Base-by-base conservation (phyloP, 2,113 vertebrate genomes). In the Tragelaphus scriptus region DNA sequence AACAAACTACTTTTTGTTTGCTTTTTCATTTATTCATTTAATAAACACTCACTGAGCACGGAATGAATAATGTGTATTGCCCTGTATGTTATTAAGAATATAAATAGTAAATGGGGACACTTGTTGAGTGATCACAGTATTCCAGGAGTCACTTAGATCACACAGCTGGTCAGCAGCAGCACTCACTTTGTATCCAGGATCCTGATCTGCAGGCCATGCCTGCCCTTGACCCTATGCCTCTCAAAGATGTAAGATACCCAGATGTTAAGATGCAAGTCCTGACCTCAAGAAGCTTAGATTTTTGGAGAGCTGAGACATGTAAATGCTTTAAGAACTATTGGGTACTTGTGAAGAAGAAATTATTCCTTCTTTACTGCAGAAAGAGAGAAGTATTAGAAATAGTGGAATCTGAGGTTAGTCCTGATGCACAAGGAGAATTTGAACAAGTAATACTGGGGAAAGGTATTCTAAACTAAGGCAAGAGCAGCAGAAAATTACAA, bases 21-120 rank as follows among this genome's bases (percentile, higher is more conserved):
- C 16, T 86, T 95, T 95, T 79, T 96, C 49, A 97, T 92, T 96
- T 98, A 98, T 97, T 98, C 86, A 97, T 90, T 96, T 85, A 91
- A n/a, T 90, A 96, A 97, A 97, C 81, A 97, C 95, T 97, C 96
- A 87, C 84, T 92, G 75, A 97, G 90, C 59, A 61, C 15, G 90
- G 36, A 85, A 65, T n/a, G 14, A 56, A 94, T 85, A n/a, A 32
- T 63, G 81, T 11, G 21, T 3, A 89, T 47, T 84, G 25, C 28
- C 6, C 26, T 68, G 6, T 23, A 61, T 86, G 5, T 44, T 68
- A 65, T 25, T 55, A 96, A 59, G 61, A 94, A 80, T 88, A 90
- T 80, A 85, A 97, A 56, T 9, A 75, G 25, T 30, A 88, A 95
- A 53, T 11, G 26, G 26, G 90, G 14, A 44, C 11, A 16, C 68